Evolutionary conservation across 2,797 vertebrate species (phyloP).

Genomic region (Nyctalus aviator): DNA sequence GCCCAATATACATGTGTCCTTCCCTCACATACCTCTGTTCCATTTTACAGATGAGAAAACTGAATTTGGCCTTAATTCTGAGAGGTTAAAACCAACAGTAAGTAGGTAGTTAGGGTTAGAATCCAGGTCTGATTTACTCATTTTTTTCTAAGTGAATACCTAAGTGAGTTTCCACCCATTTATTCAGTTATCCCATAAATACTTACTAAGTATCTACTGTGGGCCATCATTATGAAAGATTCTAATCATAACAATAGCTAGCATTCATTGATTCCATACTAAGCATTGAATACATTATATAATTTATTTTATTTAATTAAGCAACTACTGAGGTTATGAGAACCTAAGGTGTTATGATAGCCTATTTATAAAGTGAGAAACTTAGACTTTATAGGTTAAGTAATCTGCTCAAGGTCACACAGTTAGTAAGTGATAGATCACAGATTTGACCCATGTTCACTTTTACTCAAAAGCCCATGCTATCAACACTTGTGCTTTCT

Average conservation of each 20-base stretch:
- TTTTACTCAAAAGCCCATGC: background rate
- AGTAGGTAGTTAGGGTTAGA: background rate
- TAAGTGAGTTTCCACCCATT: background rate
- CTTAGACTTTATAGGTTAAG: background rate
- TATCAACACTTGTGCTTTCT: background rate
- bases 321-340: background rate
- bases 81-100: constrained; percentile 31
- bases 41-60: background rate
- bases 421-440: background rate
- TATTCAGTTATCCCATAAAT: background rate
- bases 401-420: background rate
- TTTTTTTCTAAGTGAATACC: background rate
- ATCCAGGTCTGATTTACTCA: background rate
- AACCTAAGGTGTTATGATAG: background rate
- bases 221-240: background rate
- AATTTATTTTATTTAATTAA: background rate
- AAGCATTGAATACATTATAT: background rate
- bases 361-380: background rate
- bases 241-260: background rate
- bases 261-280: background rate
- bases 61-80: background rate
- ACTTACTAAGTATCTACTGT: background rate
- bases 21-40: background rate
- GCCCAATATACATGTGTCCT: background rate
- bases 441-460: background rate